Evolutionary conservation across 2,888 invertebrate species (phyloP).

Genomic region (Acrocyrtus sp.): DNA sequence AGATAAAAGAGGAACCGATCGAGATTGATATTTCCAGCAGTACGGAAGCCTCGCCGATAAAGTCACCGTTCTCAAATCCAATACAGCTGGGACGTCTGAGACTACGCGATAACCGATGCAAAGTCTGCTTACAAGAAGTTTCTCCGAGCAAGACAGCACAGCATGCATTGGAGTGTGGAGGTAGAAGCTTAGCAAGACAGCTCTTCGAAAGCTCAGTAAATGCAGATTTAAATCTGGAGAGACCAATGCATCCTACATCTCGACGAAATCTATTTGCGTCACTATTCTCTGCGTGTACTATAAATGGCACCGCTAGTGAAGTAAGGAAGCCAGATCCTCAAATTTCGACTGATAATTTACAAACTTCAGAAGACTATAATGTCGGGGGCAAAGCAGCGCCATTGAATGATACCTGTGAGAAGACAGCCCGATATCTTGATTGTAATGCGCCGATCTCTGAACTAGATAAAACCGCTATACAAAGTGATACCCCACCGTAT

Average conservation of each 20-base stretch:
- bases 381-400: too few species aligned
- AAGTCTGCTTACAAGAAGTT: slow-evolving; percentile 48
- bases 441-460: background rate
- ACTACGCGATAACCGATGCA: slow-evolving; percentile 55
- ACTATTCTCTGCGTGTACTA: too few species aligned
- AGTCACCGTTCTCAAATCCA: too few species aligned
- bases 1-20: slow-evolving; percentile 3
- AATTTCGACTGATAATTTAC: slow-evolving; percentile 11
- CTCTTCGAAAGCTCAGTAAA: too few species aligned
- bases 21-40: slow-evolving; percentile 9
- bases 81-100: slow-evolving; percentile 40
- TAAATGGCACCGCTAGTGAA: too few species aligned
- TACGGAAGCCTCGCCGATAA: slow-evolving; percentile 13
- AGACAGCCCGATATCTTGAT: too few species aligned
- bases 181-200: background rate
- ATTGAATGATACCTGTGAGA: too few species aligned
- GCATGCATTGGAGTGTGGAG: slow-evolving; percentile 52
- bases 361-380: too few species aligned
- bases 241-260: too few species aligned
- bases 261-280: too few species aligned
- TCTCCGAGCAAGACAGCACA: slow-evolving; percentile 56
- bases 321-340: too few species aligned
- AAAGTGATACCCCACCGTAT: background rate
- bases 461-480: background rate
- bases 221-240: too few species aligned